phyloP scores from a whole-genome alignment of 1,140 invertebrate genomes.

The Brachionus plicatilis region DNA sequence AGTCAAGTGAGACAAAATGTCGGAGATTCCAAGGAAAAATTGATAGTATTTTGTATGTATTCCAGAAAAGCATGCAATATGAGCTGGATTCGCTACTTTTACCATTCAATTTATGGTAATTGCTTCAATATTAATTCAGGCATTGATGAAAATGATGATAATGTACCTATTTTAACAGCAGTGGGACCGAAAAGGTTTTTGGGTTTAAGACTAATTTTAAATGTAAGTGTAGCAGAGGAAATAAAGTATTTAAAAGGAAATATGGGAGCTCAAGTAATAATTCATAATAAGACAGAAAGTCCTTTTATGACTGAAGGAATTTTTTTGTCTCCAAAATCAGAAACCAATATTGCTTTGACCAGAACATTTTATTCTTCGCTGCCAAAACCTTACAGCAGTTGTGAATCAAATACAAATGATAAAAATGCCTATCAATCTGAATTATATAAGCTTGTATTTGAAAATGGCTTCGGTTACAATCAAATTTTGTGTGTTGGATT shows the following conservation, averaged over 20 bases:
- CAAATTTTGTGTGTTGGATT: not conserved
- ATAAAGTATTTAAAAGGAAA: not conserved
- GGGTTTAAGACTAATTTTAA: not conserved
- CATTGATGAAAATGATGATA: not conserved
- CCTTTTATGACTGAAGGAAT: not conserved
- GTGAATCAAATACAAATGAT: not conserved
- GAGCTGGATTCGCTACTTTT: not conserved
- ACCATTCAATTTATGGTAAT: not conserved
- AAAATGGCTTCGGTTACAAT: not conserved
- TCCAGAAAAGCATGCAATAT: not conserved
- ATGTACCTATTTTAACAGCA: not conserved
- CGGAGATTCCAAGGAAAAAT: not conserved
- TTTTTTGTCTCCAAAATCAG: not conserved
- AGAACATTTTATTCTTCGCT: not conserved
- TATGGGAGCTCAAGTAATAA: not conserved
- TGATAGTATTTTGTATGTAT: not conserved
- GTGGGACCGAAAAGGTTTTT: not conserved
- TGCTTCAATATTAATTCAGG: not conserved
- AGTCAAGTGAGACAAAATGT: not conserved
- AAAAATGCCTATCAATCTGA: not conserved
- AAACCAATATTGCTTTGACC: not conserved
- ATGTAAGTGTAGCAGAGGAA: not conserved
- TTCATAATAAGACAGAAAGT: not conserved
- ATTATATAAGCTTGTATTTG: not conserved
- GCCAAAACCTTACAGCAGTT: conserved; percentile 5